phyloP scores from a whole-genome alignment of 2,888 invertebrate species.

The Myathropa florea region DNA sequence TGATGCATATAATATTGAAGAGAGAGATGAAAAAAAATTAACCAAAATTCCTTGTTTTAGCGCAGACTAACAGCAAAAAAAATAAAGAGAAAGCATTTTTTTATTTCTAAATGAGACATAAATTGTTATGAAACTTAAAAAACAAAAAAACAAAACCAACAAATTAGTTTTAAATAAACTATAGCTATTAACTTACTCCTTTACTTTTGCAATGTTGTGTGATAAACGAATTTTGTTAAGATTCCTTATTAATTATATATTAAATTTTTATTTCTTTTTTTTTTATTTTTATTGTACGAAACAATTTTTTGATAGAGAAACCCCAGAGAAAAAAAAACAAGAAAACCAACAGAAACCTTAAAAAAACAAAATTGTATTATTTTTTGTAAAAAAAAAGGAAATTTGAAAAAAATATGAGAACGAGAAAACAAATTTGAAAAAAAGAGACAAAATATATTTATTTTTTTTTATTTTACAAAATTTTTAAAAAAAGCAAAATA shows the following conservation, averaged over 20 bases:
- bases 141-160: constrained; percentile 36
- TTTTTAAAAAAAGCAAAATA: neutral
- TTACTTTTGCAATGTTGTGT: constrained; percentile 78
- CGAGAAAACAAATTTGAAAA: constrained; percentile 32
- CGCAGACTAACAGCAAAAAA: constrained; percentile 46
- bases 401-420: constrained; percentile 47
- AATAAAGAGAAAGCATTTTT: constrained; percentile 49
- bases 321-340: constrained; percentile 30
- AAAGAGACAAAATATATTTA: constrained; percentile 59
- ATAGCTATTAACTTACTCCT: constrained; percentile 62
- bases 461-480: constrained; percentile 58
- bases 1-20: constrained; percentile 31
- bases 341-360: no score
- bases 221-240: constrained; percentile 75
- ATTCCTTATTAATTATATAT: constrained; percentile 69
- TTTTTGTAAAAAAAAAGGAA: constrained; percentile 65
- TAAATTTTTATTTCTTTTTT: constrained; percentile 64
- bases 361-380: constrained; percentile 65
- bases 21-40: constrained; percentile 2
- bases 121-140: neutral
- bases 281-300: constrained; percentile 16
- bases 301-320: constrained; percentile 41
- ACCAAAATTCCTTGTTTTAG: constrained; percentile 39
- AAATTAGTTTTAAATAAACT: constrained; percentile 61
- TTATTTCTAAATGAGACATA: neutral